These are phyloP conservation scores for Stomatorhinus walkeri DNA, from an alignment of 2,797 vertebrate genomes.

Conservation along the genomic window DNA sequence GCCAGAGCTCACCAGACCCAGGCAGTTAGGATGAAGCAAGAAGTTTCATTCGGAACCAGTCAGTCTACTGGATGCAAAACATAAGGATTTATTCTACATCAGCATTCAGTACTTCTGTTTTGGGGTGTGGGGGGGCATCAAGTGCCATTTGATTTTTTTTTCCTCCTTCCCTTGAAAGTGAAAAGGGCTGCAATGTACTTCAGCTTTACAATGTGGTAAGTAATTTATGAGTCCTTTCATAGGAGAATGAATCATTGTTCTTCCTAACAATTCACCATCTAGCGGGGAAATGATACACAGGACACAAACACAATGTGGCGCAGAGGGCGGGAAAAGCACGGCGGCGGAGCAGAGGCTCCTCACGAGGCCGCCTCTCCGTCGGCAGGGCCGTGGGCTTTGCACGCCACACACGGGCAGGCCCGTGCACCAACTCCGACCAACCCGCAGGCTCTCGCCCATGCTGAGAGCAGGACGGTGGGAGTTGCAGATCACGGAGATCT, in stretches of 20 bases:
- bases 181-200: conserved; percentile 25
- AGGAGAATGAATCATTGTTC: conserved; percentile 37
- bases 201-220: conserved; percentile 25
- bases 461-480: neutral
- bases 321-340: conserved; percentile 25
- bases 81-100: neutral
- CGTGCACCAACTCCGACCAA: neutral
- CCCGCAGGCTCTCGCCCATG: neutral
- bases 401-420: neutral
- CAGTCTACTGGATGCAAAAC: neutral
- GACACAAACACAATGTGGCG: conserved; percentile 41
- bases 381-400: neutral
- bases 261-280: conserved; percentile 42
- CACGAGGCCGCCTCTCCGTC: neutral
- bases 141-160: neutral
- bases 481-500: neutral
- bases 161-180: neutral
- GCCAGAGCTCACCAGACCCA: neutral
- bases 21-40: neutral
- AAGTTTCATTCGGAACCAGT: neutral
- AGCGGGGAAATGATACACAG: conserved; percentile 40
- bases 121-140: neutral
- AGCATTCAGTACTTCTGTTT: neutral
- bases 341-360: conserved; percentile 27
- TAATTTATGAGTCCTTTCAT: conserved; percentile 41